Evolutionary conservation across 2,113 vertebrate species (phyloP), one percentile per base, ranked within the genome.

Genomic region (Narcine bancroftii): DNA sequence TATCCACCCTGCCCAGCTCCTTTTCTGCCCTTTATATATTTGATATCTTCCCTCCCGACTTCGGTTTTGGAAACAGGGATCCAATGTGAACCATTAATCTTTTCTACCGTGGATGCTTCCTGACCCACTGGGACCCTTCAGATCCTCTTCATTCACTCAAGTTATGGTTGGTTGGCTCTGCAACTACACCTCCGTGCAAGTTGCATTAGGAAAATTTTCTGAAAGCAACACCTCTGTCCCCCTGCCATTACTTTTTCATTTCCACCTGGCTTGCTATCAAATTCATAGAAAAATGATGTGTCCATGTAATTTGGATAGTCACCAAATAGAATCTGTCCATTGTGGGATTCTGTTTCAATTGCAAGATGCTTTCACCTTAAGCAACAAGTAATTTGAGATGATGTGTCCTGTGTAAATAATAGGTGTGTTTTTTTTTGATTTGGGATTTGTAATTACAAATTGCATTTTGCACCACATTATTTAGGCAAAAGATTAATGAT

Each of bases 371-470:
- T 60, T 87, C 53, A 87, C 81, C 79, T 60, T 17, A 19, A 63
- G n/a, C 53, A 36, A 17, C 53, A 60, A 60, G 53, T 60, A 87
- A 60, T 60, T 6, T 15, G 81, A 60, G 33, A 85, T 60, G 60
- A 87, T 33, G 21, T 60, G n/a, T n/a, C 33, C 47, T 17, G 33
- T 3, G 53, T 63, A 33, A 60, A 87, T 33, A 87, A 87, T 42
- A n/a, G 50, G 60, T 60, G 33, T 60, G 81, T 36, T 87, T 87
- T 36, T 87, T 87, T 87, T 60, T 87, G n/a, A n/a, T 87, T 87
- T 87, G 60, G 53, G 81, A 60, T 21, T 17, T 36, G 29, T 60
- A 36, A 36, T 33, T 87, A 60, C 33, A 39, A 60, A 36, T 60
- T n/a, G 29, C 36, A 2, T n/a, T 60, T 36, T 19, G 3, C n/a